Base-by-base conservation (phyloP, 2,113 vertebrate genomes). In the Ictalurus furcatus region DNA sequence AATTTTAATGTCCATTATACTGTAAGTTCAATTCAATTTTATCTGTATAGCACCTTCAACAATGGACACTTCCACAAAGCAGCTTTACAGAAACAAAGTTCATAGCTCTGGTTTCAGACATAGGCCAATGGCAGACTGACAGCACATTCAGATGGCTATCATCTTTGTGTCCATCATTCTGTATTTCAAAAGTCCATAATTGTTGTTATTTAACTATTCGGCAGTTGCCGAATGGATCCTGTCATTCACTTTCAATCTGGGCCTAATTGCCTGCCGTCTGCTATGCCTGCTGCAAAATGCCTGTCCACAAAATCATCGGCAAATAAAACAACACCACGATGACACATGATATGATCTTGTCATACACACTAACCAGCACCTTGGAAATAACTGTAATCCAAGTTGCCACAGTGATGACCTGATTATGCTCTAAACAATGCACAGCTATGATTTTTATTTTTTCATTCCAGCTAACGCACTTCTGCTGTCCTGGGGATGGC, bases 301-400 rank as follows among this genome's bases (percentile, higher is more conserved):
- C 85, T 85, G 65, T 56, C 79, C 84, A 78, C 59, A 59, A 59
- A 74, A 73, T 52, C 34, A 82, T 37, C 30, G 40, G 23, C 30
- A 82, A 86, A 85, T 85, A 88, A 82, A 92, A 94, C 81, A 91
- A 89, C 90, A 86, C 89, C 89, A 93, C 92, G 67, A 52, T 95
- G 94, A 96, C 88, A 92, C 93, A 92, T 92, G 93, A 95, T 94
- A 94, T 91, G 92, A 92, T 96, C 92, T 93, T 95, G 92, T 95
- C 94, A 89, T 34, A 93, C 93, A 89, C 85, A 92, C 94, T 96
- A 95, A 95, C 90, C 91, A 94, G 89, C 81, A 17, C 92, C 93
- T 93, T 94, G 94, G 95, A 95, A 97, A 97, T 95, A 95, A 96
- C 94, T 95, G 87, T 97, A 97, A 98, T 97, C 96, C 95, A 95